phyloP scores from a whole-genome alignment of 2,113 vertebrate genomes.

The Hippocampus comes region DNA sequence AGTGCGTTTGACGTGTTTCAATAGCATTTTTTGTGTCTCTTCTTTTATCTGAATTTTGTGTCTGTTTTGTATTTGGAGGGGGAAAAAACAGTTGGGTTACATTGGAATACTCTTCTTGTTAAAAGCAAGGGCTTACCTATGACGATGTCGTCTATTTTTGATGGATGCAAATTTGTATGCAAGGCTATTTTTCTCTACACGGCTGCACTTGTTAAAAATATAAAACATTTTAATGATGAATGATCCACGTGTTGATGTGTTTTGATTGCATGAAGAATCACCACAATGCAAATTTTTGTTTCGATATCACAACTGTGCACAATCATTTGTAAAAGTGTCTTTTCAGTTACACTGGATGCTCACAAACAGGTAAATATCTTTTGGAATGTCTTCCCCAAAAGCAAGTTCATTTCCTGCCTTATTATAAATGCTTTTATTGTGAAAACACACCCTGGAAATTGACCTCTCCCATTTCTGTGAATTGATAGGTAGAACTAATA shows the following conservation, averaged over 20 bases:
- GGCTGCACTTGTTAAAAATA: conserved; percentile 46
- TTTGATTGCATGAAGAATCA: neutral
- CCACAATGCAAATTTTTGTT: no score
- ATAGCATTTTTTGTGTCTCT: neutral
- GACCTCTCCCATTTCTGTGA: fast-evolving
- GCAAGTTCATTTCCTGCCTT: neutral
- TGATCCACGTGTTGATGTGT: conserved; percentile 10
- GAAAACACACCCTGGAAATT: conserved; percentile 11
- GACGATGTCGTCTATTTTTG: conserved; percentile 25
- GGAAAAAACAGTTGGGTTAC: neutral
- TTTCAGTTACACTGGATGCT: neutral
- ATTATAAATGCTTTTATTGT: conserved; percentile 29
- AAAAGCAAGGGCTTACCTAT: conserved; percentile 11
- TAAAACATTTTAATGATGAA: conserved; percentile 22
- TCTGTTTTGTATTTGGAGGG: conserved; percentile 3
- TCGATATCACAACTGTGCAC: neutral
- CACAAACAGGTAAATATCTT: neutral
- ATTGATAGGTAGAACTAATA: neutral
- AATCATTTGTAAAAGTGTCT: neutral
- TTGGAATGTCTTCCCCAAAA: neutral
- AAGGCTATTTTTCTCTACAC: conserved; percentile 42
- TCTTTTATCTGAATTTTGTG: conserved; percentile 10
- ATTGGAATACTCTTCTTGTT: conserved; percentile 2
- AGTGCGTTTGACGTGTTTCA: conserved; percentile 5
- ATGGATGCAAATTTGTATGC: conserved; percentile 38